Evolutionary conservation across 2,797 vertebrate species (phyloP).

Genomic region (Acropternis orthonyx): DNA sequence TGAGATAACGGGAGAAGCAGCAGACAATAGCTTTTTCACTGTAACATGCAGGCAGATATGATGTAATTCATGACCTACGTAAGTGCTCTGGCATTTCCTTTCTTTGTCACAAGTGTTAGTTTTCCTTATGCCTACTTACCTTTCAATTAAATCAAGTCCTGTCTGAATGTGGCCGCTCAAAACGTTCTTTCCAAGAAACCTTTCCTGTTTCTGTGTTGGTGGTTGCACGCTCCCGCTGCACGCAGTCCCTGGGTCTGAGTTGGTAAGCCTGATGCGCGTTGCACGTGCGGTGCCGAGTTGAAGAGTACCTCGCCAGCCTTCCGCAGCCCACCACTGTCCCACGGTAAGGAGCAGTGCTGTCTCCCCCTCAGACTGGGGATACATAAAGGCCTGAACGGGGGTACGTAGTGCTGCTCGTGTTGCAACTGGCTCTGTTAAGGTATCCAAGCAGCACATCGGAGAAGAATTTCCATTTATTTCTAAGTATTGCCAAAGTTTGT

Average conservation of each 20-base stretch:
- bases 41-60: constrained; percentile 3
- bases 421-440: neutral
- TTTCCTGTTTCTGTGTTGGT: constrained; percentile 2
- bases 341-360: neutral
- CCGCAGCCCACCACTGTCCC: neutral
- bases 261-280: neutral
- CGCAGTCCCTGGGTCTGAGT: fast-evolving
- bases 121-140: constrained; percentile 45
- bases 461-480: neutral
- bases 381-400: neutral
- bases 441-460: neutral
- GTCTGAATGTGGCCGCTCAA: neutral
- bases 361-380: neutral
- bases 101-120: constrained; percentile 53
- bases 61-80: constrained; percentile 31
- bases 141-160: neutral
- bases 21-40: constrained; percentile 9
- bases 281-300: neutral
- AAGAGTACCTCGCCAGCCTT: neutral
- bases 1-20: constrained; percentile 1
- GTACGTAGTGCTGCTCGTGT: neutral
- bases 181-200: neutral
- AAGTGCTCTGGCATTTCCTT: constrained; percentile 57
- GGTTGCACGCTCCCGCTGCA: neutral
- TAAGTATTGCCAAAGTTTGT: neutral